phyloP scores from a whole-genome alignment of 1,140 invertebrate species.

The Paralvinella palmiformis region DNA sequence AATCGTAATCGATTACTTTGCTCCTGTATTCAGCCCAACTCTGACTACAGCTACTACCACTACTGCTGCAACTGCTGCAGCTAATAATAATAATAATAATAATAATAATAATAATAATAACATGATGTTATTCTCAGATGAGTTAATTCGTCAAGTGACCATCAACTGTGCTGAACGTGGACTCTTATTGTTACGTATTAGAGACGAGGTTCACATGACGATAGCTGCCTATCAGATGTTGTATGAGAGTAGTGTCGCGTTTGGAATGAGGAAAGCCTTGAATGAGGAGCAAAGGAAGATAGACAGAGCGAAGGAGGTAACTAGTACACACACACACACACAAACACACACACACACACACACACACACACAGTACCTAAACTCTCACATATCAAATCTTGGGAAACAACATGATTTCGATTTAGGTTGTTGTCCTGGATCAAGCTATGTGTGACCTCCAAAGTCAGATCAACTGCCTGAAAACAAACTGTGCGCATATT shows the following conservation, averaged over 20 bases:
- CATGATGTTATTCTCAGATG: constrained; percentile 59
- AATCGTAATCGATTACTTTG: too few species aligned
- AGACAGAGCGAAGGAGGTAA: constrained; percentile 59
- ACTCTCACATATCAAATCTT: too few species aligned
- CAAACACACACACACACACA: too few species aligned
- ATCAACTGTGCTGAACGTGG: constrained; percentile 96
- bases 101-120: constrained; percentile 45
- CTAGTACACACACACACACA: too few species aligned
- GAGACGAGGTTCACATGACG: constrained; percentile 94
- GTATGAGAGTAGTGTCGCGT: constrained; percentile 95
- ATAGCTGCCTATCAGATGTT: constrained; percentile 89
- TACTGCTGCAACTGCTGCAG: too few species aligned
- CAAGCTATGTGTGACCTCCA: constrained; percentile 68
- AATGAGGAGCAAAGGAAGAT: constrained; percentile 67
- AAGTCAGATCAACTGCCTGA: constrained; percentile 71
- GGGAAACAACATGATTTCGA: too few species aligned
- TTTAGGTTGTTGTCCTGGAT: constrained; percentile 58
- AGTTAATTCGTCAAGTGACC: constrained; percentile 88
- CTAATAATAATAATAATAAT: neutral
- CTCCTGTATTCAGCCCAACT: too few species aligned
- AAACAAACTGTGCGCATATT: constrained; percentile 74
- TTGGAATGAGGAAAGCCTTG: constrained; percentile 93
- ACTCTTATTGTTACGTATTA: constrained; percentile 79
- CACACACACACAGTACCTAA: too few species aligned
- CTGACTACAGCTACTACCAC: too few species aligned